Percentiles rank a stretch among this genome's conserved stretches.
Evolutionary conservation across 2,113 vertebrate genomes (phyloP).

Genomic region (Cranoglanis bouderius): DNA sequence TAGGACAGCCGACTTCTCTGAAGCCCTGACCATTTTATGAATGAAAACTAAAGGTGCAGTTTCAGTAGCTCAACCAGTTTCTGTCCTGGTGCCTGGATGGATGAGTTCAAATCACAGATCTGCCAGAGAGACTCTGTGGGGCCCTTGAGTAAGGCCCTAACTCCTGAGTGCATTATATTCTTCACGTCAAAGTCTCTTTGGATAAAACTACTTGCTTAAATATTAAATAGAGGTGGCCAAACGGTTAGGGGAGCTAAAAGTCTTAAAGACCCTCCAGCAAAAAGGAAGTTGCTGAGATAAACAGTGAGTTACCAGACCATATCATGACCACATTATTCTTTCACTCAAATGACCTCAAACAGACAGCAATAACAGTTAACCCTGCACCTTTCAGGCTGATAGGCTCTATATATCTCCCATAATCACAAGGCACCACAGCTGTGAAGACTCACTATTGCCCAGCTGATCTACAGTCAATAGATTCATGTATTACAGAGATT

Average conservation of each 20-base stretch:
- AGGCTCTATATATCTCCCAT: constrained; percentile 21
- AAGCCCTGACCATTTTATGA: constrained; percentile 21
- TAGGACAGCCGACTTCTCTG: background rate
- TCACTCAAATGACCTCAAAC: constrained; percentile 27
- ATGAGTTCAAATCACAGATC: background rate
- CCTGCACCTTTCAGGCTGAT: constrained; percentile 13
- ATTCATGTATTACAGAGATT: background rate
- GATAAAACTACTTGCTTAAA: background rate
- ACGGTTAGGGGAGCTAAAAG: background rate
- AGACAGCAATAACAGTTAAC: constrained; percentile 31
- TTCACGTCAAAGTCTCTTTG: background rate
- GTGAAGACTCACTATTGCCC: background rate
- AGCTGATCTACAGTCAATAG: background rate
- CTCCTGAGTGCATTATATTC: background rate
- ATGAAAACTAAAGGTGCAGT: background rate
- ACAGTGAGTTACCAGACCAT: background rate
- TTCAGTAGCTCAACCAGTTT: background rate
- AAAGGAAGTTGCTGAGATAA: constrained; percentile 26
- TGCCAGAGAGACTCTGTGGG: background rate
- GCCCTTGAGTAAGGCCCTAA: background rate
- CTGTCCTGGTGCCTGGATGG: background rate
- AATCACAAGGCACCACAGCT: constrained; percentile 3
- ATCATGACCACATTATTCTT: constrained; percentile 18
- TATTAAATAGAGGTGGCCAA: background rate
- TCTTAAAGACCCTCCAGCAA: background rate